Evolutionary conservation across 2,888 invertebrate genomes (phyloP), one percentile per base, ranked within the genome.

Genomic region (Sylvicola cinctus): DNA sequence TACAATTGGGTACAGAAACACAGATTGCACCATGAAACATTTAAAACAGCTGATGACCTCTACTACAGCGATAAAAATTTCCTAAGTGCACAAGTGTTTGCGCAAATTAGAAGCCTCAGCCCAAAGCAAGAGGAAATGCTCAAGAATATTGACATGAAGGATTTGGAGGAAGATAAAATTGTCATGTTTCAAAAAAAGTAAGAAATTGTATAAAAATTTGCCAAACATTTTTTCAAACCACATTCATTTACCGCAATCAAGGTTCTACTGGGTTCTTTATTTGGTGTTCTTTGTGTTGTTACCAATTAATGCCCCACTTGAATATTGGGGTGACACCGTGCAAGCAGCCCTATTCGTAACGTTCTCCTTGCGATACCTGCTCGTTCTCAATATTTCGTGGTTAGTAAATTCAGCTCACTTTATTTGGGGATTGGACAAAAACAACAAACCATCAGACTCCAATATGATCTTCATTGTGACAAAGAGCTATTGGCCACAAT

Each of bases 1-100:
- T 80, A 83, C 55, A 72, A 79, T 44, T 90, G 87, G 84, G 81
- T 80, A 0, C 62, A 71, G 35, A 62, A 70, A 39, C 90, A 90
- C 55, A 66, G 87, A 34, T 57, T 85, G 10, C 85, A 88, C 46
- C 88, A 90, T 51, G 68, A 73, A 37, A 68, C 71, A 48, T 77
- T 74, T 40, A 74, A 72, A 11, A 79, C 83, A 0, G 70, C 74
- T 25, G 64, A 70, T 33, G 90, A 90, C 52, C 85, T 84, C 0
- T 84, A 70, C 52, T 75, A 84, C 49, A 70, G 75, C 46, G 69
- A 66, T 3, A 70, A 70, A 43, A 87, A 90, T 4, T 85, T 91
- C 50, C 52, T 78, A 39, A 76, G 77, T 50, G 69, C 87, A 2
- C 90, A 93, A 46, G 59, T 88, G 13, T 55, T 74, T 25, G 73